These are phyloP conservation scores for Pycnonotus jocosus DNA, from an alignment of 2,113 vertebrate genomes.

Conservation along the genomic window DNA sequence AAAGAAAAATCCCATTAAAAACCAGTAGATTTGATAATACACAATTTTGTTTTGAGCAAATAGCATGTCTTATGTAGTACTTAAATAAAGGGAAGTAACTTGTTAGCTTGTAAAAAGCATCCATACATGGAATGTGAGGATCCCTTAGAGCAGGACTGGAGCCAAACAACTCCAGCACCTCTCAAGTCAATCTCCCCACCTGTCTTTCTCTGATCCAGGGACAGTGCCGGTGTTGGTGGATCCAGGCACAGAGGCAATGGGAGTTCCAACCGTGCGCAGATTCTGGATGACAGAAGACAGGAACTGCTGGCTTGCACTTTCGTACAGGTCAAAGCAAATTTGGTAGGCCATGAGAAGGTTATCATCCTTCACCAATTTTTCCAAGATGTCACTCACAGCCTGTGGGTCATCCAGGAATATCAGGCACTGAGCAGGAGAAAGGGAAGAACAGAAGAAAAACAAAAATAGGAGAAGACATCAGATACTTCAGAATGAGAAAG, in stretches of 20 bases:
- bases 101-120: background rate
- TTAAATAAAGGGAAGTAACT: background rate
- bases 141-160: background rate
- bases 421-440: constrained; percentile 79
- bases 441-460: background rate
- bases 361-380: constrained; percentile 97
- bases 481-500: background rate
- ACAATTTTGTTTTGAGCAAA: background rate
- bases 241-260: constrained; percentile 91
- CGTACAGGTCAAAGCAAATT: constrained; percentile 97
- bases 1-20: background rate
- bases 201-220: constrained; percentile 85
- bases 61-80: background rate
- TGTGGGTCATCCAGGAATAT: constrained; percentile 98
- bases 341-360: constrained; percentile 99
- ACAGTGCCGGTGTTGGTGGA: constrained; percentile 96
- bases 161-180: background rate
- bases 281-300: constrained; percentile 98
- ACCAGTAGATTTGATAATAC: background rate
- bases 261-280: constrained; percentile 89
- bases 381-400: constrained; percentile 96
- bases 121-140: background rate
- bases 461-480: background rate
- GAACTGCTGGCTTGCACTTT: constrained; percentile 99
- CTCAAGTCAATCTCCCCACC: constrained; percentile 62